Evolutionary conservation across 2,888 invertebrate genomes (phyloP), one percentile per base, ranked within the genome.

Genomic region (Chaetogeoica ovagalla): DNA sequence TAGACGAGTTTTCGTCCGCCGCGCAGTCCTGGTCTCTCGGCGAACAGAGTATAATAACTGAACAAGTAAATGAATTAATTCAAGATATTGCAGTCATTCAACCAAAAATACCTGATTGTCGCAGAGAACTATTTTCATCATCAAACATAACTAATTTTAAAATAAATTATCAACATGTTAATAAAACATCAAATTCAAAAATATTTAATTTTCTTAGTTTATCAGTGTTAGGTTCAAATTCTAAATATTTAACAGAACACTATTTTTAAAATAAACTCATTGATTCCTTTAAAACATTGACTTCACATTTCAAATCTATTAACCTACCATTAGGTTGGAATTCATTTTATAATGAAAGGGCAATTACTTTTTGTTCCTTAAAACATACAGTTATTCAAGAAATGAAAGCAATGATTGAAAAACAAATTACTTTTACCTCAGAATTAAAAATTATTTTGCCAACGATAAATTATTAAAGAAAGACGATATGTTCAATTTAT

Each of bases 321-420:
- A 63, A 63, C 39, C 39, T 63, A 19, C 63, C 39, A 63, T 17
- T 19, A 63, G 63, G 39, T 63, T 63, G 63, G 39, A 63, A 63
- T 19, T 37, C 63, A 63, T 63, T 63, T 63, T 63, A 63, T 63
- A 37, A 63, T 39, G 39, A 37, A 63, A 63, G 37, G 17, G 63
- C 63, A 19, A 19, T 63, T n/a, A 63, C 37, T 37, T 63, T 63
- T 63, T 63, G 37, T 63, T 63, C 37, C 37, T 63, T 63, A 19
- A 63, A 63, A 39, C 39, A 63, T 63, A 63, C 39, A n/a, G 19
- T 65, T 43, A 19, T n/a, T 43, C 4, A 43, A 65, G 39, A 65
- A 39, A n/a, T 65, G 19, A 65, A 65, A 65, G n/a, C 65, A 43
- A n/a, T 65, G 39, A 39, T 65, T 65, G 19, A 65, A 65, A 65